Conservation (phyloP, 2,888 invertebrate genomes). For the Isoperla grammatica region DNA sequence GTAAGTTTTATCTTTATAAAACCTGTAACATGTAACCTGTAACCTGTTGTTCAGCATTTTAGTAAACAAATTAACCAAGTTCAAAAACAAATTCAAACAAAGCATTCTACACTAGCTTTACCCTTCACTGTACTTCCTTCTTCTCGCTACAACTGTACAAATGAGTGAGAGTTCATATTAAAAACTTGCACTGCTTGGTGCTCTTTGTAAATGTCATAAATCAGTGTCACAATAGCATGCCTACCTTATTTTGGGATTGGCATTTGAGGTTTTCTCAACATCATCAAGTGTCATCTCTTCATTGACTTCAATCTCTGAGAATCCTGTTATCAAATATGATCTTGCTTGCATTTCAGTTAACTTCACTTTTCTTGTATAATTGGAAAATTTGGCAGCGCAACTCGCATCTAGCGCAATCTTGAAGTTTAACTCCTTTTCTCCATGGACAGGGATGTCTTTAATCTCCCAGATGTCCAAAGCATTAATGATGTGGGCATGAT, state of each 20-base stretch:
- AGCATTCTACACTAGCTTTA: too few relatives aligned
- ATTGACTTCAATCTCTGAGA: constrained; percentile 5
- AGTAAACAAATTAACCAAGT: too few relatives aligned
- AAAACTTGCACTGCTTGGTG: too few relatives aligned
- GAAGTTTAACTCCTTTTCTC: constrained; percentile 20
- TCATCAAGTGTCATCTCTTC: constrained; percentile 41
- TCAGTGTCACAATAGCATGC: too few relatives aligned
- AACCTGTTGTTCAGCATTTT: too few relatives aligned
- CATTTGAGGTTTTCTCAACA: constrained; percentile 51
- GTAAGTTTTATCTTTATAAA: too few relatives aligned
- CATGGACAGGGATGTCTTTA: neutral
- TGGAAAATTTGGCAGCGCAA: neutral
- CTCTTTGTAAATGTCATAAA: too few relatives aligned
- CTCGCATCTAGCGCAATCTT: neutral
- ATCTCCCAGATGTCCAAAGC: constrained; percentile 19
- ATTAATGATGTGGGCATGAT: neutral
- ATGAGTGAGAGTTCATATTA: too few relatives aligned
- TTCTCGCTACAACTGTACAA: too few relatives aligned
- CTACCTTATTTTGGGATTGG: constrained; percentile 53
- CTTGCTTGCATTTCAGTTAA: constrained; percentile 18
- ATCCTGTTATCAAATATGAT: constrained; percentile 26
- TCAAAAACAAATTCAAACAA: too few relatives aligned
- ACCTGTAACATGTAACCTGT: too few relatives aligned
- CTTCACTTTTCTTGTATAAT: constrained; percentile 36
- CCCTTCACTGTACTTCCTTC: too few relatives aligned